Evolutionary conservation across 30 jellyfish, hydroid and myxozoan genomes (phyloP).

Genomic region (Phacellophora camtschatica): DNA sequence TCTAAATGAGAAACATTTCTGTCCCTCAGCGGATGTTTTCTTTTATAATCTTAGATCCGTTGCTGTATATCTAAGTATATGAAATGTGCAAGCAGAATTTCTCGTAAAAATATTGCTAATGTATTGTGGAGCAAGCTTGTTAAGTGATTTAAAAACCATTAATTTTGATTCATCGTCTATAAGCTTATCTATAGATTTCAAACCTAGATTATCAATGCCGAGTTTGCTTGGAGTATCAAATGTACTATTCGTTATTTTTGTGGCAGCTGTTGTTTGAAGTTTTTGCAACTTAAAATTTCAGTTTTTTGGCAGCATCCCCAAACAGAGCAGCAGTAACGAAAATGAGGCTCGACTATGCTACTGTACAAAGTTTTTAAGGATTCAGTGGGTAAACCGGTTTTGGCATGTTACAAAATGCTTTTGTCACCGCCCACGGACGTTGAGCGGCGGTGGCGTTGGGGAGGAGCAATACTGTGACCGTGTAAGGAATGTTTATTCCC

Average conservation of each 20-base stretch:
- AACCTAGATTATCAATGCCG: background rate
- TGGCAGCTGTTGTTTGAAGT: no score
- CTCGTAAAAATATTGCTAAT: background rate
- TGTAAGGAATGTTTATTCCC: no score
- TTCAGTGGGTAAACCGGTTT: no score
- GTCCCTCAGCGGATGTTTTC: background rate
- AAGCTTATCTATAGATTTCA: background rate
- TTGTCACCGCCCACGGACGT: no score
- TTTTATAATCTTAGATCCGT: background rate
- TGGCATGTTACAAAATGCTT: no score
- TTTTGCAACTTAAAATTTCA: background rate
- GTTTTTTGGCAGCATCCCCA: background rate
- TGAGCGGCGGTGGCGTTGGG: no score
- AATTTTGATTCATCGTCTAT: background rate
- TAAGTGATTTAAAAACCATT: no score
- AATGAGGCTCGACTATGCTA: constrained; percentile 8
- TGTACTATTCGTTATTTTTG: background rate
- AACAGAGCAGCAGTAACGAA: constrained; percentile 8
- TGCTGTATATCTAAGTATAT: background rate
- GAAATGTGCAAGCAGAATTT: background rate
- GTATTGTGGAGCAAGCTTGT: background rate
- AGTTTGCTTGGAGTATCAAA: background rate
- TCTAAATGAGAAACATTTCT: background rate
- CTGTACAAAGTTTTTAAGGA: background rate
- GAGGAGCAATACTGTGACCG: no score